A percentile compares a stretch with the other conserved stretches of the same genome.
These are phyloP conservation scores for Cirrhinus molitorella DNA, from an alignment of 2,797 vertebrate species.

Conservation along the genomic window DNA sequence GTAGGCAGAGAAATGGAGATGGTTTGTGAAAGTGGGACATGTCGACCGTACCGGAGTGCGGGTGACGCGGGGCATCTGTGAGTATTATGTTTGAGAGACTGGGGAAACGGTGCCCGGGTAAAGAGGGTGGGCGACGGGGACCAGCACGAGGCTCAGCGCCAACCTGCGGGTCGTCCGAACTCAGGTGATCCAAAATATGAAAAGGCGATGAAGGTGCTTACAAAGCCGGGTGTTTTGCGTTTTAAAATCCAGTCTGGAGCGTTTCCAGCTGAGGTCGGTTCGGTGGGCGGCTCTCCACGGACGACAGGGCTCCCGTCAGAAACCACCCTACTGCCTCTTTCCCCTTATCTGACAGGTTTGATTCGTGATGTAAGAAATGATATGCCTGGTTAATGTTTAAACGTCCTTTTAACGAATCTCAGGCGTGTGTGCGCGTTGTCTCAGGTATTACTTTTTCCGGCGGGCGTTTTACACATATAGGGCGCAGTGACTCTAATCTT, in stretches of 20 bases:
- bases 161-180: constrained; percentile 41
- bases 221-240: constrained; percentile 39
- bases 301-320: constrained; percentile 70
- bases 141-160: constrained; percentile 34
- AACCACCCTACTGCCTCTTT: constrained; percentile 72
- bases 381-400: neutral
- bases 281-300: constrained; percentile 84
- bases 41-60: constrained; percentile 77
- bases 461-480: constrained; percentile 33
- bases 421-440: neutral
- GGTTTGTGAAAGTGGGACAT: constrained; percentile 79
- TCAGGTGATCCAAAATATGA: neutral
- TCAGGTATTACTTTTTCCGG: neutral
- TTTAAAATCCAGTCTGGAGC: constrained; percentile 8
- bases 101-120: constrained; percentile 25
- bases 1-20: constrained; percentile 78
- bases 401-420: neutral
- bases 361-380: neutral
- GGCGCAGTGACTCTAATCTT: constrained; percentile 14
- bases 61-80: constrained; percentile 81
- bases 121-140: constrained; percentile 45
- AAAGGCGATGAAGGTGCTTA: neutral
- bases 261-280: constrained; percentile 75
- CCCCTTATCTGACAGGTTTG: neutral
- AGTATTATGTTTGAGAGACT: constrained; percentile 73